Base-by-base conservation (phyloP, 1,140 invertebrate genomes). In the Trichonephila inaurata region DNA sequence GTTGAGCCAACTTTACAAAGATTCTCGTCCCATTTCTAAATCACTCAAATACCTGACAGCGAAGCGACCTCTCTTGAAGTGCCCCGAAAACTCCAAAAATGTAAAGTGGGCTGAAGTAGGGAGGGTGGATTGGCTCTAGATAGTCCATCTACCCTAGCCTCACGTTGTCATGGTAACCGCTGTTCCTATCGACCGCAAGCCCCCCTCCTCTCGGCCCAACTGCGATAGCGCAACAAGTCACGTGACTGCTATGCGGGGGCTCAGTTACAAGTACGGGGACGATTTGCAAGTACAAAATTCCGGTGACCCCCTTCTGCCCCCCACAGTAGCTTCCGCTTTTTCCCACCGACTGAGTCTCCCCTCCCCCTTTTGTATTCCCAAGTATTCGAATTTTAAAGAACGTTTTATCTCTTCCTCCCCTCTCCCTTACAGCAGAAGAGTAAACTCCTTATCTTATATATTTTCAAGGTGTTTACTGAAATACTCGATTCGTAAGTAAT, bases 181-280 rank as follows among this genome's bases (percentile, higher is more conserved):
- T 83, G 91, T 92, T 83, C 81, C 83, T 92, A 92, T 92, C 91
- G 83, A 92, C 91, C 91, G 66, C 83, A 87, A 92, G 40, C 82
- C 24, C 81, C 83, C 61, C 64, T 51, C 81, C 77, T 24, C 44
- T 66, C 72, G 16, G 44, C 60, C 83, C 83, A 72, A 72, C 64
- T 85, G n/a, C 64, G 83, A 92, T 92, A 77, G 91, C 91, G 91
- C 91, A 92, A 92, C 91, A 92, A 92, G 83, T 92, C 91, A 92
- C 91, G 91, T 92, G 91, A 92, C 91, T 58, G 81, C 58, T 86
- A 86, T 87, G 91, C 91, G 51, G 91, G 90, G 83, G 72, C 82
- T 66, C 40, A 69, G 82, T 92, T 86, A 87, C 62, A 87, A 87
- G 91, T 92, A 91, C 90, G 81, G 72, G 77, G 77, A 83, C 72